Percentiles rank a stretch among this genome's conserved stretches.
phyloP scores from a whole-genome alignment of 1,140 invertebrate species.

The Achroia grisella region DNA sequence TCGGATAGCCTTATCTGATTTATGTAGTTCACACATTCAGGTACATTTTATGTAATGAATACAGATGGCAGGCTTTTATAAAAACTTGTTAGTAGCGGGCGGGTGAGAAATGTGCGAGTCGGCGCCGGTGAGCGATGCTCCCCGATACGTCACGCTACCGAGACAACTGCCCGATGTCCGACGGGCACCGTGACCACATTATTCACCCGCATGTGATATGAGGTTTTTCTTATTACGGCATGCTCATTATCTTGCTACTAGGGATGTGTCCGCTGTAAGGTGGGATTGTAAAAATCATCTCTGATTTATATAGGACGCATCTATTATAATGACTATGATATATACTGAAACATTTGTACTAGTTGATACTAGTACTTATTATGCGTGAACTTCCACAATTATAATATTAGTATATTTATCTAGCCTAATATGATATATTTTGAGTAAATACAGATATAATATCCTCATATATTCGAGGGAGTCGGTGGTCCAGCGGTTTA shows the following conservation, averaged over 20 bases:
- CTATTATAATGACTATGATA: too few species aligned
- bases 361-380: too few species aligned
- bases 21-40: constrained; percentile 10
- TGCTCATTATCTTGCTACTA: not conserved
- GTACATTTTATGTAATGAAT: constrained; percentile 22
- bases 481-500: too few species aligned
- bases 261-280: not conserved
- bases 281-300: not conserved
- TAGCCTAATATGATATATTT: too few species aligned
- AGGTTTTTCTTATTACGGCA: not conserved
- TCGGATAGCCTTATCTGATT: too few species aligned
- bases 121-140: constrained; percentile 15
- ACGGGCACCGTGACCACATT: constrained; percentile 9
- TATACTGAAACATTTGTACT: too few species aligned
- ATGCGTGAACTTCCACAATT: too few species aligned
- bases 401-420: too few species aligned
- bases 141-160: too few species aligned
- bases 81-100: constrained; percentile 21
- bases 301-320: too few species aligned
- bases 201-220: constrained; percentile 15
- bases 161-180: not conserved
- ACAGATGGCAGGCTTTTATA: constrained; percentile 13
- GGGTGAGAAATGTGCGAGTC: constrained; percentile 18
- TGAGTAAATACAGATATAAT: too few species aligned
- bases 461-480: too few species aligned